These are phyloP conservation scores for Sicus ferrugineus DNA, from an alignment of 2,888 invertebrate genomes.

Conservation along the genomic window DNA sequence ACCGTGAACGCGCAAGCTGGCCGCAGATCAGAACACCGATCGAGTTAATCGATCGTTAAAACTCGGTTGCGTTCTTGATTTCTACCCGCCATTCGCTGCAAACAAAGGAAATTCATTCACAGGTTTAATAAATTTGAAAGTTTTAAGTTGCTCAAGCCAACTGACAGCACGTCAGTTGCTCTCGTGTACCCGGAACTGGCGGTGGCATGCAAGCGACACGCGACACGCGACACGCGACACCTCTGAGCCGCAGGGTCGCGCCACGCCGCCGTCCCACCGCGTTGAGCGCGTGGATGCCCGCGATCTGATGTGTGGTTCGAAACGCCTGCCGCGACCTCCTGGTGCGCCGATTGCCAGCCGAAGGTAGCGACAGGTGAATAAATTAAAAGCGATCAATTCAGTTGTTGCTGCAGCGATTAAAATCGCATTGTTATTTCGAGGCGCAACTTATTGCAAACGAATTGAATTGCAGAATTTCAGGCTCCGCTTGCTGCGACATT, in stretches of 20 bases:
- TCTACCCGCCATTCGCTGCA: neutral
- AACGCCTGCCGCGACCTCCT: neutral
- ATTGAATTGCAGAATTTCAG: conserved; percentile 2
- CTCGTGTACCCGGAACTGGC: neutral
- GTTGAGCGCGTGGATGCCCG: too few relatives aligned
- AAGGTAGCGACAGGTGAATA: neutral
- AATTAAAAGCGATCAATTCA: neutral
- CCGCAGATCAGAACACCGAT: neutral
- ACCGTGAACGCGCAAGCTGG: neutral
- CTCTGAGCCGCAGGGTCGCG: neutral
- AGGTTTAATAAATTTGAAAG: too few relatives aligned
- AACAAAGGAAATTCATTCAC: neutral
- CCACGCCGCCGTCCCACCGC: neutral
- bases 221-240: neutral
- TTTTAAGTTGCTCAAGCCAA: too few relatives aligned
- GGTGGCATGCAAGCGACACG: neutral
- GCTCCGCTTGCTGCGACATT: neutral
- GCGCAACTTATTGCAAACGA: neutral
- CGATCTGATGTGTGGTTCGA: neutral
- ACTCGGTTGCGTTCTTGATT: neutral
- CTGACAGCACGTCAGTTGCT: neutral
- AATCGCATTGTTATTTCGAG: neutral
- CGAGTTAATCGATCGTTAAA: neutral
- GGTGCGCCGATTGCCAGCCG: neutral
- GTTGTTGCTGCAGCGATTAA: too few relatives aligned